phyloP scores from a whole-genome alignment of 2,797 vertebrate genomes.

The Danio tinwini region DNA sequence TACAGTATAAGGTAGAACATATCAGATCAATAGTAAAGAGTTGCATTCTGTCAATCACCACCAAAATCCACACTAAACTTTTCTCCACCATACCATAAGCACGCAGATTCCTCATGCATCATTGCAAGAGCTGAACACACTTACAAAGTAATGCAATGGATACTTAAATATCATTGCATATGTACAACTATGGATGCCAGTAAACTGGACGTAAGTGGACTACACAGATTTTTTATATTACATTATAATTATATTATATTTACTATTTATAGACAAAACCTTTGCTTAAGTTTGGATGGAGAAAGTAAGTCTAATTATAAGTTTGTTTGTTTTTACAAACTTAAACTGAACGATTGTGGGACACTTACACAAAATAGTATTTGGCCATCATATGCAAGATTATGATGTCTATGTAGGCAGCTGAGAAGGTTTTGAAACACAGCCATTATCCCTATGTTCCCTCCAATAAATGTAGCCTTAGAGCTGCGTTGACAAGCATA shows the following conservation, averaged over 20 bases:
- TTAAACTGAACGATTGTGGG: background rate
- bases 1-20: background rate
- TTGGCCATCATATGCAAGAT: background rate
- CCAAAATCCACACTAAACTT: background rate
- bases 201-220: background rate
- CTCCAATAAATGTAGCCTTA: constrained; percentile 28
- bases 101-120: background rate
- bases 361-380: background rate
- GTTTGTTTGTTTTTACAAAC: background rate
- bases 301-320: background rate
- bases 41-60: background rate
- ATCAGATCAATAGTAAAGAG: background rate
- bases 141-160: background rate
- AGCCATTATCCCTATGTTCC: constrained; percentile 26
- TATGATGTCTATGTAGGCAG: constrained; percentile 8
- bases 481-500: background rate
- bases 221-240: background rate
- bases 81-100: background rate
- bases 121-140: background rate
- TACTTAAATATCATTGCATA: background rate
- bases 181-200: background rate
- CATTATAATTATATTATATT: too few relatives aligned
- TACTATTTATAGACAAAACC: background rate
- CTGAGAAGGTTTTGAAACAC: constrained; percentile 27
- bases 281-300: background rate